phyloP scores from a whole-genome alignment of 2,113 vertebrate genomes.

The Conger conger region DNA sequence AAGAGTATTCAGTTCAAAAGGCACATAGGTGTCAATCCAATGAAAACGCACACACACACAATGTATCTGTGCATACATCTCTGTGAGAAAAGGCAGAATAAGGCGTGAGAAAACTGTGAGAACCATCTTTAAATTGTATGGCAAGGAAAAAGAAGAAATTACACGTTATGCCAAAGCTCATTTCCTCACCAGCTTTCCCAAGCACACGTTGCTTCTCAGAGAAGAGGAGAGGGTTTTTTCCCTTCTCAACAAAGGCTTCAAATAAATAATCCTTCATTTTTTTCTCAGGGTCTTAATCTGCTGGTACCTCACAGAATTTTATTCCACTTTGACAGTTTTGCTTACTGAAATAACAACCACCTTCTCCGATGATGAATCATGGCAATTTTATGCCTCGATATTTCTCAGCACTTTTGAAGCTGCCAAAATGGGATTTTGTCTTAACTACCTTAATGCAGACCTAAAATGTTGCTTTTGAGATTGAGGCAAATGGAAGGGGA shows the following conservation, averaged over 20 bases:
- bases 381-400: not conserved
- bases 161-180: not conserved
- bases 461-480: slow-evolving; percentile 24
- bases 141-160: not conserved
- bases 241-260: slow-evolving; percentile 6
- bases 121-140: not conserved
- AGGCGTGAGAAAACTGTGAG: not conserved
- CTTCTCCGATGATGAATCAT: not conserved
- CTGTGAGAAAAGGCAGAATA: not conserved
- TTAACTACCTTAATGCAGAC: slow-evolving; percentile 1
- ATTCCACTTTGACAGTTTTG: not conserved
- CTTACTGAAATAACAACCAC: not conserved
- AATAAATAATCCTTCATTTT: slow-evolving; percentile 5
- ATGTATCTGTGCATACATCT: not conserved
- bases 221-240: not conserved
- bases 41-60: not conserved
- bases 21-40: not conserved
- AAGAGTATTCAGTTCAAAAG: slow-evolving; percentile 26
- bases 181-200: not conserved
- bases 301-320: not conserved
- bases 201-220: not conserved
- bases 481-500: slow-evolving; percentile 19
- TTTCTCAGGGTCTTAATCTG: slow-evolving; percentile 14
- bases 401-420: not conserved
- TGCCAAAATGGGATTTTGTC: slow-evolving; percentile 1